Evolutionary conservation across 2,797 vertebrate genomes (phyloP).

Genomic region (Epinephelus malabaricus): DNA sequence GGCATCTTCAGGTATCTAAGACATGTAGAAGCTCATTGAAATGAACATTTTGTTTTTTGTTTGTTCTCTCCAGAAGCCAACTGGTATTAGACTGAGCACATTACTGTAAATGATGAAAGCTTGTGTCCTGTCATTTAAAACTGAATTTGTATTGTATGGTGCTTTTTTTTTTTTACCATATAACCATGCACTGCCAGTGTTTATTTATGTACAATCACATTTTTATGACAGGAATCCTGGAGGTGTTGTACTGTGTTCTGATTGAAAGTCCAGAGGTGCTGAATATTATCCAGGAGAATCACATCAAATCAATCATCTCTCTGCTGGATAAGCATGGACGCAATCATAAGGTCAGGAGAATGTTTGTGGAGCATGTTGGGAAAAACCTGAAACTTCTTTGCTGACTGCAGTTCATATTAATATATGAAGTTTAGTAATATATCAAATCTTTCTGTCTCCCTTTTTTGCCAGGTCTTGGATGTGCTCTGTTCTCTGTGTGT

Average conservation of each 20-base stretch:
- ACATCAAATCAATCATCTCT: slow-evolving; percentile 98
- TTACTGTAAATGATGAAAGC: neutral
- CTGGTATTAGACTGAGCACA: neutral
- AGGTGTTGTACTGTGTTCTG: slow-evolving; percentile 96
- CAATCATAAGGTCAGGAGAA: slow-evolving; percentile 92
- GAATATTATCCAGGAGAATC: slow-evolving; percentile 97
- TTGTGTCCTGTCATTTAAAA: neutral
- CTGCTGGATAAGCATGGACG: slow-evolving; percentile 96
- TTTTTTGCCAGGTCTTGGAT: slow-evolving; percentile 89
- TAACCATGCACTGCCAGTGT: neutral
- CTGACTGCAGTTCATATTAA: neutral
- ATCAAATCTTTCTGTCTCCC: neutral
- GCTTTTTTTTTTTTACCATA: neutral
- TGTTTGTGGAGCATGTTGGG: neutral
- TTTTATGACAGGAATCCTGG: slow-evolving; percentile 90
- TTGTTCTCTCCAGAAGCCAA: neutral
- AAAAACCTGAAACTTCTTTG: neutral
- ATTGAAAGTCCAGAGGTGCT: slow-evolving; percentile 97
- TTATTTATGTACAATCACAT: slow-evolving; percentile 10
- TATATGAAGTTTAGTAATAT: neutral
- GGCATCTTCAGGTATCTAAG: slow-evolving; percentile 91
- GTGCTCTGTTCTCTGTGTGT: slow-evolving; percentile 96
- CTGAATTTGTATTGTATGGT: neutral
- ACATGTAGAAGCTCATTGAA: neutral
- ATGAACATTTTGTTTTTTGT: neutral